Percentiles rank a stretch among this genome's conserved stretches.
These are phyloP conservation scores for Stichodactyla mertensii DNA, from an alignment of 64 coral and sea anemone genomes.

Conservation along the genomic window DNA sequence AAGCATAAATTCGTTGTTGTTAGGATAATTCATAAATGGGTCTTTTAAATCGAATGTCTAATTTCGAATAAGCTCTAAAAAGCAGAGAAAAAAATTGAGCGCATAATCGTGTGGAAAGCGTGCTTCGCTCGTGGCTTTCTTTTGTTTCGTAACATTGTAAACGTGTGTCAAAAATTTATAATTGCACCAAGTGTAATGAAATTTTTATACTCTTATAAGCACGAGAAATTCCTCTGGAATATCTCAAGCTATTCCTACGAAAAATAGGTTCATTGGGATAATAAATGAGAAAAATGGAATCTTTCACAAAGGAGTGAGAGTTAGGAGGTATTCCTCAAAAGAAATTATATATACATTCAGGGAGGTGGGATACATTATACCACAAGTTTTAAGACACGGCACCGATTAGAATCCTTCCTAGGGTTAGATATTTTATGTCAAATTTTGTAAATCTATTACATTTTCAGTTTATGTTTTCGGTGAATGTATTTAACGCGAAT, in stretches of 20 bases:
- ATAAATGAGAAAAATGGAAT: not conserved
- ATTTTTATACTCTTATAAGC: not conserved
- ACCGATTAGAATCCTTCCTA: not conserved
- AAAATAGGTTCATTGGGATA: not conserved
- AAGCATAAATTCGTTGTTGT: not conserved
- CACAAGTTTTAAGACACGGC: not conserved
- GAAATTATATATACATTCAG: too few relatives aligned
- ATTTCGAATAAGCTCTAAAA: not conserved
- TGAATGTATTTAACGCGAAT: not conserved
- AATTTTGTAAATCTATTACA: not conserved
- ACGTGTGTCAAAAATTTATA: conserved; percentile 8
- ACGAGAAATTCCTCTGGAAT: not conserved
- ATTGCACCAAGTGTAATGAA: not conserved
- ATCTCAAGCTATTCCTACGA: not conserved
- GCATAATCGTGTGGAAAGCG: not conserved
- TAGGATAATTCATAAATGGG: not conserved
- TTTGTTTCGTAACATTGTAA: conserved; percentile 5
- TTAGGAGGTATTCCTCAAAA: too few relatives aligned
- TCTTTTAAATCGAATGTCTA: not conserved
- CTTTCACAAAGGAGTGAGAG: not conserved
- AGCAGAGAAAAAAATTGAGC: not conserved
- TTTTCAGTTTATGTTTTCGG: not conserved
- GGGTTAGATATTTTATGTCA: not conserved
- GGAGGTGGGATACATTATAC: too few relatives aligned
- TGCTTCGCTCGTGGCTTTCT: not conserved